Evolutionary conservation across 2,113 vertebrate species (phyloP).

Genomic region (Hystrix brachyura): DNA sequence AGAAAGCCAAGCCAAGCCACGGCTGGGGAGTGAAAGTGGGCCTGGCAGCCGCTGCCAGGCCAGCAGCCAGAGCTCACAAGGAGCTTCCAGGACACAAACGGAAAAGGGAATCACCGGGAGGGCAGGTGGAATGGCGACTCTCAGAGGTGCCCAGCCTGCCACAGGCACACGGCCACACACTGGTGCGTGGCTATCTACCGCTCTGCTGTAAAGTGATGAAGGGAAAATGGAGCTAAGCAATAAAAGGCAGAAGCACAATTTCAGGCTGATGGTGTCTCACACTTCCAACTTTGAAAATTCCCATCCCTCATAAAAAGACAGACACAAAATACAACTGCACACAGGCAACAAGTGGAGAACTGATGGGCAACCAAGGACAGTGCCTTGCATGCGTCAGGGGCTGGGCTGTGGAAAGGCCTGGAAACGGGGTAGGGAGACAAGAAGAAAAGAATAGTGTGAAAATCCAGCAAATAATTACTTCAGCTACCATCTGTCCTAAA

Average conservation of each 20-base stretch:
- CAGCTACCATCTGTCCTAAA: neutral
- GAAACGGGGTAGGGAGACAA: neutral
- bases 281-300: neutral
- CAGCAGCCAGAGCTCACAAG: neutral
- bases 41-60: neutral
- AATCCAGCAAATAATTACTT: neutral
- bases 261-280: neutral
- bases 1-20: neutral
- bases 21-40: neutral
- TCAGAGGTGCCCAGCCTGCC: neutral
- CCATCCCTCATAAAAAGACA: neutral
- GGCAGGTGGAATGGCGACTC: neutral
- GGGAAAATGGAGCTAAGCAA: neutral
- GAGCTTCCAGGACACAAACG: neutral
- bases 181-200: no score
- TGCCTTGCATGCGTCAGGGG: neutral
- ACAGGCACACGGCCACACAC: accelerated
- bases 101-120: neutral
- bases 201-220: neutral
- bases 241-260: neutral
- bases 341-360: neutral
- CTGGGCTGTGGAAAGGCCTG: neutral
- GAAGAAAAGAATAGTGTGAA: conserved; percentile 27
- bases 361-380: neutral
- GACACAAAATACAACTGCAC: neutral